Evolutionary conservation across 2,113 vertebrate genomes (phyloP), one percentile per base, ranked within the genome.

Genomic region (Shinisaurus crocodilurus): DNA sequence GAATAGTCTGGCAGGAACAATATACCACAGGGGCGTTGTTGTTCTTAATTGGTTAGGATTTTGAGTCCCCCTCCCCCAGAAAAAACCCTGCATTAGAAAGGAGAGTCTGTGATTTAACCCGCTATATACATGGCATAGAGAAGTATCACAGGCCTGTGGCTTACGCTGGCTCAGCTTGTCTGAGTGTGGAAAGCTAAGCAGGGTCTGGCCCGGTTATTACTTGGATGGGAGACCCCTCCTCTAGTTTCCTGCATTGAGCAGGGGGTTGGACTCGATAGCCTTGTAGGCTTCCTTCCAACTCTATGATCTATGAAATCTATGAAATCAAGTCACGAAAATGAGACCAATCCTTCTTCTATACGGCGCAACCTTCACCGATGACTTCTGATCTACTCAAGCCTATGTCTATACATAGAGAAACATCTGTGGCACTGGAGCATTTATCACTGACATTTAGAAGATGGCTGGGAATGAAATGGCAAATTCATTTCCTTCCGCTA

Each of bases 31-130:
- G 70, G 48, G 5, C 5, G 1, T 57, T 15, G 37, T 72, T 87
- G 3, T 77, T 92, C 40, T 93, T 85, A 86, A 57, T 57, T 91
- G 34, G 7, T 76, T 79, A 48, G 25, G 67, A 10, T 74, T 93
- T 91, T 60, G n/a, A 86, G 48, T 75, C 37, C 12, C 60, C 5
- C 57, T 15, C 12, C 57, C 57, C 57, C 13, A 12, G 5, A 29
- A 40, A 43, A 32, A 32, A 5, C 20, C 60, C 37, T 67, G 25
- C 7, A 63, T 29, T 37, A 25, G 34, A 48, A 82, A 54, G 5
- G 37, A 67, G 60, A 93, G 32, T 20, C 70, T 45, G 65, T 85
- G 75, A 93, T 86, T 95, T 95, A 87, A 95, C 84, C 93, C 93
- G 86, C 40, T 75, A 94, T 2, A 20, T 20, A 23, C 60, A 63